These are phyloP conservation scores for Hylyphantes graminicola DNA, from an alignment of 1,140 invertebrate genomes.

Conservation along the genomic window DNA sequence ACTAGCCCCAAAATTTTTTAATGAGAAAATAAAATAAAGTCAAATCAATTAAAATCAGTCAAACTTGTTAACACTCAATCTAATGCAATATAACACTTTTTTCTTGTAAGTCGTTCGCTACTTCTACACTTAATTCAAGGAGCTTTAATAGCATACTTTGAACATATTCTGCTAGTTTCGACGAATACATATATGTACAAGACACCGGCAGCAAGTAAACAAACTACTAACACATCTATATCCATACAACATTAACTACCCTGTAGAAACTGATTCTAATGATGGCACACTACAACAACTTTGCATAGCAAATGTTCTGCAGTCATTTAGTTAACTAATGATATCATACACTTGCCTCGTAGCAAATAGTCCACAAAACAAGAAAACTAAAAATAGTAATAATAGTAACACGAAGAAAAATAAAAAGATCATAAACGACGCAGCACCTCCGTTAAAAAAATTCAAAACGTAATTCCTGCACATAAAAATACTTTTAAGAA, in stretches of 20 bases:
- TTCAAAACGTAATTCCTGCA: conserved; percentile 22
- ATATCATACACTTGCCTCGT: conserved; percentile 36
- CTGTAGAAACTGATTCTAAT: conserved; percentile 59
- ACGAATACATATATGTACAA: conserved; percentile 52
- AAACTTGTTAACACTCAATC: too few relatives aligned
- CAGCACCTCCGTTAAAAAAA: conserved; percentile 51
- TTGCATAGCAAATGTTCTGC: conserved; percentile 58
- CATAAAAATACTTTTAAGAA: conserved; percentile 42
- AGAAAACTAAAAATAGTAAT: conserved; percentile 31
- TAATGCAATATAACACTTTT: too few relatives aligned
- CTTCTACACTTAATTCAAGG: too few relatives aligned
- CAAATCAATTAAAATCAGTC: too few relatives aligned
- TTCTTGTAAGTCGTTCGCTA: too few relatives aligned
- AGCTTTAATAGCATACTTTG: conserved; percentile 47
- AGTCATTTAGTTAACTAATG: conserved; percentile 56
- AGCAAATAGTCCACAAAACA: conserved; percentile 32
- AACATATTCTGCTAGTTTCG: conserved; percentile 50
- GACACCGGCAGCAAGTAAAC: conserved; percentile 58
- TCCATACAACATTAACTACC: conserved; percentile 60
- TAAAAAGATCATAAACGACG: neutral
- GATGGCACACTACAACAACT: conserved; percentile 60
- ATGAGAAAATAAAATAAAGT: too few relatives aligned
- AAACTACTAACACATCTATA: conserved; percentile 58
- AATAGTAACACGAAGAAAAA: conserved; percentile 37
- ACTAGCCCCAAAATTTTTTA: too few relatives aligned